Conservation (phyloP, 2,797 vertebrate species). For the Lophotriccus pileatus region DNA sequence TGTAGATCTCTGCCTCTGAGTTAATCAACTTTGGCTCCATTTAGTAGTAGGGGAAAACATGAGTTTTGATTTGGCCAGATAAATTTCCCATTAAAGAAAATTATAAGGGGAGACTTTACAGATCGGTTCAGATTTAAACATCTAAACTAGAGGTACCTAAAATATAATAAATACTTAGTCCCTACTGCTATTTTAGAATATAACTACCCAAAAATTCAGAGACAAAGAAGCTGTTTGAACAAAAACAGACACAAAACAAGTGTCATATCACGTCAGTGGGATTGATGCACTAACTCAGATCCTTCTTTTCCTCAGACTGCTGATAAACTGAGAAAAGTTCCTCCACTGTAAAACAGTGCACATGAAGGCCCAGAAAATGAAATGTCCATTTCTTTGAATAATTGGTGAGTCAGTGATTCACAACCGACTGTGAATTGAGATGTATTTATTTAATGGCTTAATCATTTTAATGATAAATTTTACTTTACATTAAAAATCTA, state of each 20-base stretch:
- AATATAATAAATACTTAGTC: background rate
- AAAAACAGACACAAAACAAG: background rate
- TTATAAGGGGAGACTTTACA: background rate
- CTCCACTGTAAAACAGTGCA: background rate
- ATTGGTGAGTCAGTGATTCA: background rate
- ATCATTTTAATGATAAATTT: constrained; percentile 43
- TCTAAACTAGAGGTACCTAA: background rate
- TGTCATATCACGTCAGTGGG: background rate
- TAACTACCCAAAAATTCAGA: background rate
- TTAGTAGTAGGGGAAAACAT: background rate
- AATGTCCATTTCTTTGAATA: background rate
- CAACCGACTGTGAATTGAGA: background rate
- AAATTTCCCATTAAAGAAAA: background rate
- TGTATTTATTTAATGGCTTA: constrained; percentile 21
- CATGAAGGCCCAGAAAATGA: background rate
- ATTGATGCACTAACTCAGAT: background rate
- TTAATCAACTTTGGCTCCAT: background rate
- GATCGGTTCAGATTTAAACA: background rate
- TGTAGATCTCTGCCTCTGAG: background rate
- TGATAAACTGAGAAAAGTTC: background rate
- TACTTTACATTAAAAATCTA: background rate
- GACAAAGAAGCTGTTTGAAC: background rate
- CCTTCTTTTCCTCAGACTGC: background rate
- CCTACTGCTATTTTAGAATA: background rate
- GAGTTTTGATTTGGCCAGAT: background rate